These are phyloP conservation scores for Mesoligia furuncula DNA, from an alignment of 2,888 invertebrate species.

Conservation along the genomic window DNA sequence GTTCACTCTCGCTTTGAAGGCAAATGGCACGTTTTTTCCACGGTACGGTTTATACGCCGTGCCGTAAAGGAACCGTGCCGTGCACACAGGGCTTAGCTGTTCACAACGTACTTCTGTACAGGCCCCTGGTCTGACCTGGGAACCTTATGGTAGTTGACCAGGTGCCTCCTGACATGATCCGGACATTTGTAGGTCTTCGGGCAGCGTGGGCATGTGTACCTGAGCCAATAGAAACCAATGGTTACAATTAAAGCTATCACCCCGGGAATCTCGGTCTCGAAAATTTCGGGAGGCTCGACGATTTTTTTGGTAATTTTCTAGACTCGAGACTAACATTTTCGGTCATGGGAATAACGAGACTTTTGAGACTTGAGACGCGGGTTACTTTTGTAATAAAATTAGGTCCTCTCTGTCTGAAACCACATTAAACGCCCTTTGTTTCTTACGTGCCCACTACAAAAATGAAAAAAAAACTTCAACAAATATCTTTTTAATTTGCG, in stretches of 20 bases:
- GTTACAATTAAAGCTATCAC: background rate
- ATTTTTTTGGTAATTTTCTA: too few species aligned
- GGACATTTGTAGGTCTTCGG: constrained; percentile 55
- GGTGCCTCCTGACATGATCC: constrained; percentile 57
- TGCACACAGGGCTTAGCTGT: background rate
- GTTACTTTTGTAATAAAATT: too few species aligned
- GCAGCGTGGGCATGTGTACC: constrained; percentile 58
- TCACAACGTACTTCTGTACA: constrained; percentile 24
- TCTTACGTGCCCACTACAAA: too few species aligned
- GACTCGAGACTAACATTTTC: too few species aligned
- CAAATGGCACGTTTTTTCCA: background rate
- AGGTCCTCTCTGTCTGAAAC: too few species aligned
- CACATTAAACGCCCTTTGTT: too few species aligned
- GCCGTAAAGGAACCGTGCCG: background rate
- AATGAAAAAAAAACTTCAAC: too few species aligned
- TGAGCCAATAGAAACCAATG: constrained; percentile 21
- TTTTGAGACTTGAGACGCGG: too few species aligned
- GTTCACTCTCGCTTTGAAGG: background rate
- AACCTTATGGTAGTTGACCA: constrained; percentile 49
- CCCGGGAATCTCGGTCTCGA: too few species aligned
- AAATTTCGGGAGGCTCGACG: too few species aligned
- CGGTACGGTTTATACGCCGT: background rate
- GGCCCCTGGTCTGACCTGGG: constrained; percentile 53
- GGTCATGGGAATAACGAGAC: too few species aligned
- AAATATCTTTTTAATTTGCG: too few species aligned